A percentile compares a stretch with the other conserved stretches of the same genome.
phyloP scores from a whole-genome alignment of 2,888 invertebrate species.

The Thumatha senex region DNA sequence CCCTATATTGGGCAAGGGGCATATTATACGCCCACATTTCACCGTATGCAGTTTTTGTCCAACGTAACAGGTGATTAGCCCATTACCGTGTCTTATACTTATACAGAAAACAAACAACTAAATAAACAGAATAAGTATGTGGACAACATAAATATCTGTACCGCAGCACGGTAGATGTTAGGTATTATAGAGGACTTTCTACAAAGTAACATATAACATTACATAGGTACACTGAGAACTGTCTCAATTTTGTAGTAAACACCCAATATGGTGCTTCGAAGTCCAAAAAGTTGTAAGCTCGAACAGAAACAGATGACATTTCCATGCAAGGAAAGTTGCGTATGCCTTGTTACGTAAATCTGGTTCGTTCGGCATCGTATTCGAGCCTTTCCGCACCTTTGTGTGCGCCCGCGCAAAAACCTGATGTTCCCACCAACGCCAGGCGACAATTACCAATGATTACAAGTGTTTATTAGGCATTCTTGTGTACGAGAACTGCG shows the following conservation, averaged over 20 bases:
- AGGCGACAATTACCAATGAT: conserved; percentile 62
- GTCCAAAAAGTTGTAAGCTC: conserved; percentile 25
- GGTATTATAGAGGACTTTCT: no score
- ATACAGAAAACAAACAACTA: no score
- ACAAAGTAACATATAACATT: no score
- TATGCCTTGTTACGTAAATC: conserved; percentile 65
- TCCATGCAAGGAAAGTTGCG: conserved; percentile 62
- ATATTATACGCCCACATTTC: no score
- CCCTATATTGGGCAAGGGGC: no score
- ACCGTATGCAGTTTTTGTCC: no score
- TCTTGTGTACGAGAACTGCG: conserved; percentile 52
- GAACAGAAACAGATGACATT: conserved; percentile 26
- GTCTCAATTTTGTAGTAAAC: background rate
- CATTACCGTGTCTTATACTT: no score
- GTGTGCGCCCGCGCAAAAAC: conserved; percentile 60
- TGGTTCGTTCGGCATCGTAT: conserved; percentile 59
- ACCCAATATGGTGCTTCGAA: background rate
- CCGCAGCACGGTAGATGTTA: no score
- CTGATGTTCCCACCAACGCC: conserved; percentile 62
- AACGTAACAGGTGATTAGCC: no score
- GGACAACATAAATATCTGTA: no score
- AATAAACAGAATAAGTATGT: no score
- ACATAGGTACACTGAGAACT: background rate
- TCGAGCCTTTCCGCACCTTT: conserved; percentile 56
- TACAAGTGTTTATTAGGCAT: conserved; percentile 65